Percentiles rank a stretch among this genome's conserved stretches.
Conservation (phyloP, 2,113 vertebrate genomes). For the Hydrolagus affinis region DNA sequence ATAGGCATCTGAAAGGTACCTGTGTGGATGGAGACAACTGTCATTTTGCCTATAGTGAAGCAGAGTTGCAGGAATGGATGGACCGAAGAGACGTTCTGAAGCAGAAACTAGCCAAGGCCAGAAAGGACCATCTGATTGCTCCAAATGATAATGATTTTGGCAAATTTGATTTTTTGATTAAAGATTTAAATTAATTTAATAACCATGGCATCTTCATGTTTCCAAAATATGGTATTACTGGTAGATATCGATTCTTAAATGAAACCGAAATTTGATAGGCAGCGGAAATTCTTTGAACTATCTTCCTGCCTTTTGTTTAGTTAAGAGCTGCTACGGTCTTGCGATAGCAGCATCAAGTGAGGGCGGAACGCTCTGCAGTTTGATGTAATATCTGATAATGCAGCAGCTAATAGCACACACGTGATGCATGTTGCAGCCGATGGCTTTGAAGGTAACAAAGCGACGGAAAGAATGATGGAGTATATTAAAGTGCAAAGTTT, state of each 20-base stretch:
- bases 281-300: conserved; percentile 54
- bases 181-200: conserved; percentile 82
- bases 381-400: background rate
- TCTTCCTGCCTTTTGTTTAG: conserved; percentile 47
- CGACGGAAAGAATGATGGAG: background rate
- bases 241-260: conserved; percentile 45
- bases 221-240: conserved; percentile 58
- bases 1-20: conserved; percentile 72
- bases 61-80: conserved; percentile 86
- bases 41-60: conserved; percentile 82
- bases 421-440: background rate
- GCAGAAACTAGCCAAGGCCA: conserved; percentile 93
- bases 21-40: conserved; percentile 80
- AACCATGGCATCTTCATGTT: conserved; percentile 44
- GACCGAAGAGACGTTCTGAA: conserved; percentile 84
- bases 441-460: background rate
- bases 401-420: background rate
- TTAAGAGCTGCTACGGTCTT: conserved; percentile 10
- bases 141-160: conserved; percentile 98
- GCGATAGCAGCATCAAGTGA: conserved; percentile 57
- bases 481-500: background rate
- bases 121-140: conserved; percentile 93
- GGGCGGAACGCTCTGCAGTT: conserved; percentile 42
- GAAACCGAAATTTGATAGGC: conserved; percentile 48
- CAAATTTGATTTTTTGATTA: conserved; percentile 99